These are phyloP conservation scores for Florisuga fusca DNA, from an alignment of 2,797 vertebrate genomes.

Conservation along the genomic window DNA sequence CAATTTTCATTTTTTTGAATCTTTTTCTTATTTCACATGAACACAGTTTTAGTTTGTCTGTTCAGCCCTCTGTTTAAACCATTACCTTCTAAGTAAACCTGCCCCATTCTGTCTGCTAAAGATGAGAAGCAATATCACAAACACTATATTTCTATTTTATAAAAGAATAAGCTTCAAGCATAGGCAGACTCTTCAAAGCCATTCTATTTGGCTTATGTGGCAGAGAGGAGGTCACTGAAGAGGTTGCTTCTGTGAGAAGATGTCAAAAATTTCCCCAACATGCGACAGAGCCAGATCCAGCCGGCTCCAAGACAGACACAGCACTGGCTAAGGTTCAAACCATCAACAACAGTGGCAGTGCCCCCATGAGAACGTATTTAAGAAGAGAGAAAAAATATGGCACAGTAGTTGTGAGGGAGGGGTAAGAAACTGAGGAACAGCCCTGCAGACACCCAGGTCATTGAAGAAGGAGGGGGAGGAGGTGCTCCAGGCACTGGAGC, in stretches of 20 bases:
- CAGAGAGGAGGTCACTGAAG: rapidly evolving
- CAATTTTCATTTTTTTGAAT: background rate
- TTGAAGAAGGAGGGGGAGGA: rapidly evolving
- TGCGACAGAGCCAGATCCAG: background rate
- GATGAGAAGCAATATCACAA: background rate
- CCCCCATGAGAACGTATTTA: background rate
- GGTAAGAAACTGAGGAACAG: background rate
- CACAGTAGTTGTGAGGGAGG: background rate
- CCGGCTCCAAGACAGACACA: rapidly evolving
- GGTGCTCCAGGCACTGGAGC: too few species aligned
- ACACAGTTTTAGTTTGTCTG: slow-evolving; percentile 23
- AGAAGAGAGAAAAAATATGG: background rate
- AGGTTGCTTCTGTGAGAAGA: background rate
- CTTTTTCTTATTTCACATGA: slow-evolving; percentile 36
- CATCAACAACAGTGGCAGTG: rapidly evolving
- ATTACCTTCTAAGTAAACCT: background rate
- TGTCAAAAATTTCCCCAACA: background rate
- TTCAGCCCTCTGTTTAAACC: slow-evolving; percentile 33
- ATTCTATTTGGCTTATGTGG: too few species aligned
- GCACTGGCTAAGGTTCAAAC: rapidly evolving
- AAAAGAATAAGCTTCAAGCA: background rate
- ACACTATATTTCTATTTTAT: background rate
- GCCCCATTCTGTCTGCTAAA: background rate
- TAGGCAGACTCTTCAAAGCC: background rate
- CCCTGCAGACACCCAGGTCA: background rate